Percentiles rank a stretch among this genome's conserved stretches.
Evolutionary conservation across 2,113 vertebrate genomes (phyloP).

Genomic region (Marmota monax): DNA sequence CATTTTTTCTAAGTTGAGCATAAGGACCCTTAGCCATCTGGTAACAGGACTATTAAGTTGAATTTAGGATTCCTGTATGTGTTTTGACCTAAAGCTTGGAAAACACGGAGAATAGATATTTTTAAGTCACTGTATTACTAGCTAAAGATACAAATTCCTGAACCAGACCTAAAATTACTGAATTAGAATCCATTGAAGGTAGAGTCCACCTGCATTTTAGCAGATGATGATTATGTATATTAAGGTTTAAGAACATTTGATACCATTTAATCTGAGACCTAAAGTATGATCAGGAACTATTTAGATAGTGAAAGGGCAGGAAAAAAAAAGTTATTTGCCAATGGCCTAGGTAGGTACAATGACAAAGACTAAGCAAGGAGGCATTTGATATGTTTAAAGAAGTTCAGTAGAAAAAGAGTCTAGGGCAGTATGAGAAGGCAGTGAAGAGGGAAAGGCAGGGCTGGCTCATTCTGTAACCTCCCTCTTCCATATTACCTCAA

Average conservation of each 20-base stretch:
- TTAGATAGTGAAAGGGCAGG: not conserved
- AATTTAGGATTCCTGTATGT: not conserved
- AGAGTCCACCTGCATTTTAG: not conserved
- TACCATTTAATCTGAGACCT: not conserved
- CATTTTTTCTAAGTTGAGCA: not conserved
- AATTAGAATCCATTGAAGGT: not conserved
- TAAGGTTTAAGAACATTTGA: not conserved
- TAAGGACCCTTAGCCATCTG: not conserved
- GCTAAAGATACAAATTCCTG: slow-evolving; percentile 5
- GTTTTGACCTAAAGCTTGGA: not conserved
- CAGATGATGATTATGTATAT: not conserved
- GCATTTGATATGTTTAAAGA: not conserved
- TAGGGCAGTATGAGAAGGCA: too few species aligned
- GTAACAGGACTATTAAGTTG: not conserved
- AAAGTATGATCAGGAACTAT: not conserved
- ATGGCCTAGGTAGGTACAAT: not conserved
- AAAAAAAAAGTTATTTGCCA: not conserved
- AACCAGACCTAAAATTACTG: not conserved
- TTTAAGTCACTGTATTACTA: slow-evolving; percentile 40
- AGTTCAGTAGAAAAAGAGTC: not conserved
- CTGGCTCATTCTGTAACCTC: not conserved
- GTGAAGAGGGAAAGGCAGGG: not conserved
- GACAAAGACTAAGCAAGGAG: not conserved
- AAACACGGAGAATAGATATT: slow-evolving; percentile 28
- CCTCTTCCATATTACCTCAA: not conserved